Conservation (phyloP, 2,888 invertebrate genomes). For the Heteromyza rotundicornis region DNA sequence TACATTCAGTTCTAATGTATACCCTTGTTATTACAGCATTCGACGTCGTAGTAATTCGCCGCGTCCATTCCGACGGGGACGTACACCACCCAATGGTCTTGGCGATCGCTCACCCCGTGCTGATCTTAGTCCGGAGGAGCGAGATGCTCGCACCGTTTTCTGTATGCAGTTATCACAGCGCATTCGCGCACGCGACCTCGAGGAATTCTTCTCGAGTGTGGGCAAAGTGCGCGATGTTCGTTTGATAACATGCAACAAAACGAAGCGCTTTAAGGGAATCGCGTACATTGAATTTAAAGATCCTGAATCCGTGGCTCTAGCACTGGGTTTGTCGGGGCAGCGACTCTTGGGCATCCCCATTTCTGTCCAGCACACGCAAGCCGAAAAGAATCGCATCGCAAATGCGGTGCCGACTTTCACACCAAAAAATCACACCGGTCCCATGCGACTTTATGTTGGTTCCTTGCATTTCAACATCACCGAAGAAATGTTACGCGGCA, state of each 20-base stretch:
- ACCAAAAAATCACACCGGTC: conserved; percentile 89
- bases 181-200: conserved; percentile 91
- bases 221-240: conserved; percentile 98
- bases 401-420: conserved; percentile 83
- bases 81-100: conserved; percentile 64
- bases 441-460: conserved; percentile 96
- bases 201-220: conserved; percentile 98
- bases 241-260: conserved; percentile 98
- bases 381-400: conserved; percentile 91
- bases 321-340: conserved; percentile 94
- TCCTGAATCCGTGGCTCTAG: conserved; percentile 95
- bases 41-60: conserved; percentile 62
- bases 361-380: conserved; percentile 97
- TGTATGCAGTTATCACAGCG: conserved; percentile 97
- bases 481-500: conserved; percentile 97
- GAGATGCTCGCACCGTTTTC: conserved; percentile 98
- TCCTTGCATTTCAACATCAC: conserved; percentile 98
- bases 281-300: conserved; percentile 99
- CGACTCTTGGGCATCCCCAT: conserved; percentile 95
- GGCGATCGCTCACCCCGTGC: conserved; percentile 69
- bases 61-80: conserved; percentile 57
- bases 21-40: conserved; percentile 40
- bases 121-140: conserved; percentile 92
- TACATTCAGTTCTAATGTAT: background rate
- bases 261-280: conserved; percentile 97